These are phyloP conservation scores for Oopsacas minuta DNA, from an alignment of 37 sponge, comb jelly and placozoan genomes.

Conservation along the genomic window DNA sequence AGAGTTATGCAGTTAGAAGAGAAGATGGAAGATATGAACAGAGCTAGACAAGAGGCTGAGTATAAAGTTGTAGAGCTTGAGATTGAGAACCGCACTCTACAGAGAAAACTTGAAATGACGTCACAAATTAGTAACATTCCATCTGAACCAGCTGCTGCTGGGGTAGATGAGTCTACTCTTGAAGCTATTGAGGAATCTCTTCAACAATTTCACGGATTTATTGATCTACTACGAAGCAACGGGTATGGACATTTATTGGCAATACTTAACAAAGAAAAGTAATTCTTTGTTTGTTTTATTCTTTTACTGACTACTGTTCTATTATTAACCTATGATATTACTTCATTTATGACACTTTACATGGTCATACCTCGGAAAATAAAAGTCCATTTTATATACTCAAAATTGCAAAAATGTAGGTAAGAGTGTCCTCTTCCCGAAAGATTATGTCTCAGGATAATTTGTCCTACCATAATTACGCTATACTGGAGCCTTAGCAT, in stretches of 20 bases:
- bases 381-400: too few species aligned
- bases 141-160: not conserved
- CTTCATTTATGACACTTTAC: not conserved
- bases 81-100: not conserved
- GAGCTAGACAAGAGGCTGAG: conserved; percentile 24
- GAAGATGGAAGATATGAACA: conserved; percentile 5
- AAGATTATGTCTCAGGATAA: too few species aligned
- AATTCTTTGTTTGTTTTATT: not conserved
- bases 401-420: too few species aligned
- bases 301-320: not conserved
- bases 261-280: not conserved
- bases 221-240: conserved; percentile 35
- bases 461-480: too few species aligned
- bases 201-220: conserved; percentile 42
- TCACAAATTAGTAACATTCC: not conserved
- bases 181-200: conserved; percentile 37
- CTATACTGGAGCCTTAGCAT: too few species aligned
- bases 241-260: conserved; percentile 30
- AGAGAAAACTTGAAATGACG: not conserved
- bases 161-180: conserved; percentile 28
- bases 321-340: not conserved
- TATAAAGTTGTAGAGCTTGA: conserved; percentile 6
- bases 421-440: too few species aligned
- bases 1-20: not conserved
- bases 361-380: too few species aligned